Evolutionary conservation across 2,797 vertebrate species (phyloP).

Genomic region (Capromys pilorides): DNA sequence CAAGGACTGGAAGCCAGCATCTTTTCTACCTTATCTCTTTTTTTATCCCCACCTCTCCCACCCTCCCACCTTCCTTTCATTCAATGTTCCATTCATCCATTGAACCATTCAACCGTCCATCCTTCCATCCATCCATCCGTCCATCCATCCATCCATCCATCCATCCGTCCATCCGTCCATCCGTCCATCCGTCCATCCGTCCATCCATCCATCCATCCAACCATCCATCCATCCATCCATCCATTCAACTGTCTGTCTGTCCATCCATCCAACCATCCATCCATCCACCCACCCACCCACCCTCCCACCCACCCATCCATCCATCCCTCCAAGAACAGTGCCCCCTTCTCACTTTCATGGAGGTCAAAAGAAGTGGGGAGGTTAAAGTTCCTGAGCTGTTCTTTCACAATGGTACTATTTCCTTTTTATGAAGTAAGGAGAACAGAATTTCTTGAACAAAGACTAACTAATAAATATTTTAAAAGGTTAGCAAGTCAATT

Average conservation of each 20-base stretch:
- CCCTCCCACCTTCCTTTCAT: not conserved
- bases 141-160: no score
- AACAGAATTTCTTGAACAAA: not conserved
- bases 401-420: not conserved
- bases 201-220: no score
- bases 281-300: not conserved
- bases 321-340: not conserved
- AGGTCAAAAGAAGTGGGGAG: not conserved
- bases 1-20: not conserved
- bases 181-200: no score
- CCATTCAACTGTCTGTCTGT: not conserved
- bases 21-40: not conserved
- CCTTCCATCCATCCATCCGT: no score
- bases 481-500: not conserved
- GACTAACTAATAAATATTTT: not conserved
- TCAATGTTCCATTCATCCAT: no score
- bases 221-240: no score
- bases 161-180: no score
- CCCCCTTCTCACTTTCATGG: no score
- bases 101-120: no score
- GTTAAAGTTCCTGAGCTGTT: not conserved
- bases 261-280: not conserved
- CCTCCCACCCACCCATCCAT: not conserved
- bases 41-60: not conserved
- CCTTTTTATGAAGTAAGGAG: not conserved